Evolutionary conservation across 2,888 invertebrate genomes (phyloP), one percentile per base, ranked within the genome.

Genomic region (Acanthoscelides obtectus): DNA sequence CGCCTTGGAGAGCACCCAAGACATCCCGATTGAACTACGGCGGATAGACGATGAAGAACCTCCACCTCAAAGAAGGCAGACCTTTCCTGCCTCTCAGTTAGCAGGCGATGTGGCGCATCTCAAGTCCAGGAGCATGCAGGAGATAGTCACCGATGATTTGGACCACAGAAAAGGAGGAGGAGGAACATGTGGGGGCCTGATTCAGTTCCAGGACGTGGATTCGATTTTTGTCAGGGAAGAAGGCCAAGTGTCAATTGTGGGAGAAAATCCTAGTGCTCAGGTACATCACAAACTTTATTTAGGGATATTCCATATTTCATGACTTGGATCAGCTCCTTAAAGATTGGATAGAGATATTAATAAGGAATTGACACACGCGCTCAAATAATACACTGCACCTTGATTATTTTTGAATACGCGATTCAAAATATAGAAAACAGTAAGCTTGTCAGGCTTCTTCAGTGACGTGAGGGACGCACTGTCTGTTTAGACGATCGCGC

Each of bases 11-110:
- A 88, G 89, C 81, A 86, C 88, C 22, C 93, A 92, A 80, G 95
- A 96, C 82, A 87, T 96, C 75, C 96, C 95, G 1, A 97, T 97
- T 71, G 97, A 97, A 86, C 86, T 97, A 71, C 89, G 96, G 27
- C 90, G 95, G 64, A 87, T 96, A 72, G 94, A 94, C 81, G 91
- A 91, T 76, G 88, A 88, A 74, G 88, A 80, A 22, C 45, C 45
- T 3, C 64, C 82, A 66, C 80, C 91, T 19, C 88, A 90, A 66
- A 85, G 88, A 78, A 87, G 86, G 80, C 89, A 80, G 87, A 90
- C 83, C 74, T 89, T 80, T 75, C 86, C 86, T 1, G 85, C 86
- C 68, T 86, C 87, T n/a, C 85, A 86, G 75, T 76, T 83, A 21
- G 81, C 83, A 22, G 85, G 81, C 75, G 86, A 86, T 73, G 77